Evolutionary conservation across 2,113 vertebrate genomes (phyloP), one percentile per base, ranked within the genome.

Genomic region (Coptodon bakossiorum): DNA sequence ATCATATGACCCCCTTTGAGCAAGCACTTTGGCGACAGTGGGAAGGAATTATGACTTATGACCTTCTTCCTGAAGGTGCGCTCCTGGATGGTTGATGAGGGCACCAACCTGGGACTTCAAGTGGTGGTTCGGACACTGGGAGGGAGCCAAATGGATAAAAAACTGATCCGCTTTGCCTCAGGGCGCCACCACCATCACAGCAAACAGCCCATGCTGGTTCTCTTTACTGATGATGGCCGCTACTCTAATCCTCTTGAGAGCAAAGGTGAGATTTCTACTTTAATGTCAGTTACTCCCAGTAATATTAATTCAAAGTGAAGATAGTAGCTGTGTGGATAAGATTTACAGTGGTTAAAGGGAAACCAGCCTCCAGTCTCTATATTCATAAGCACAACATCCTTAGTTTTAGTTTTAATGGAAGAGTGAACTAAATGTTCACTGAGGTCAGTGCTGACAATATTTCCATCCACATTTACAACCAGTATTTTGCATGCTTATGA

Each of bases 141-240:
- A 0, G 97, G 96, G 7, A 91, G 82, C 27, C 91, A 83, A 0
- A 82, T 95, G 0, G 96, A 98, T 1, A 36, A 93, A 48, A 96
- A 96, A 1, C 76, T 90, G 0, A 93, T 98, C 45, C 97, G 95
- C 34, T 98, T 98, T 0, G 97, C 97, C 0, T 97, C 97, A 0
- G 89, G 97, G 7, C 91, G 90, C 14, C 93, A 96, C 86, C 97
- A 98, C 86, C 98, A 98, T 1, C 96, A 97, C 81, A 98, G 97
- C 95, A 98, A 98, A 90, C 97, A 97, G 94, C 98, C 98, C 73
- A 98, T 98, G 98, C 68, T 98, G 95, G 97, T 98, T 2, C 95
- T 98, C 8, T 98, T 98, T 93, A 98, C 98, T 0, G 98, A 98
- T 0, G 98, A 98, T 0, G 97, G 97, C 17, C 96, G 97, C 14